Base-by-base conservation (phyloP, 1,140 invertebrate genomes). In the Bombus consobrinus region DNA sequence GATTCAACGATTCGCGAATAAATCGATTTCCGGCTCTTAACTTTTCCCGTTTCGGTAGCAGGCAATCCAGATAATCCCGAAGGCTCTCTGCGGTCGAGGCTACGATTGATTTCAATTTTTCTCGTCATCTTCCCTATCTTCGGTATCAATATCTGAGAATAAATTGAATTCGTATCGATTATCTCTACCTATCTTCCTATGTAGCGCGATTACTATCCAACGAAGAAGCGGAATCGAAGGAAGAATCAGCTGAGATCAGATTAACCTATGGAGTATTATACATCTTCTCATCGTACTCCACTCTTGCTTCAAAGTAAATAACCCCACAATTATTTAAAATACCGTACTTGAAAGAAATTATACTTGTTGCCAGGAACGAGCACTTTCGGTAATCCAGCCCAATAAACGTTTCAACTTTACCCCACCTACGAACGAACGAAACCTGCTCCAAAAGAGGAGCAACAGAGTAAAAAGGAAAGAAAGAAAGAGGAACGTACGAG, bases 141-240 rank as follows among this genome's bases (percentile, higher is more conserved):
- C n/a, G n/a, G 18, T 68, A 43, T 59, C 62, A 22, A 59, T 79
- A 47, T 79, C 62, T 37, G 22, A 39, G 28, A 47, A 68, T 79
- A 79, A 79, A 79, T 79, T 43, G 62, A 68, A 79, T 79, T 72
- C 47, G 12, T 41, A 72, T 72, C 68, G 79, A 72, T 41, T 47
- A 43, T 41, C 59, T 22, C 28, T 47, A 25, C 47, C 39, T 39
- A 75, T 53, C 39, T n/a, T 9, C n/a, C 53, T 2, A 18, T 43
- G 59, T 25, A 41, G 28, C 57, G 25, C 28, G 39, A 72, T 41
- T 41, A 72, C 34, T 13, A 15, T 72, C 28, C 69, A 72, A 39
- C 18, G 25, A 18, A 22, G 57, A 41, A 39, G 4, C 25, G 8
- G 57, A 62, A 64, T 15, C 9, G 32, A 18, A 78, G 28, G 41